Percentiles rank a stretch among this genome's conserved stretches.
These are phyloP conservation scores for Nothoprocta perdicaria DNA, from an alignment of 2,113 vertebrate species.

Conservation along the genomic window DNA sequence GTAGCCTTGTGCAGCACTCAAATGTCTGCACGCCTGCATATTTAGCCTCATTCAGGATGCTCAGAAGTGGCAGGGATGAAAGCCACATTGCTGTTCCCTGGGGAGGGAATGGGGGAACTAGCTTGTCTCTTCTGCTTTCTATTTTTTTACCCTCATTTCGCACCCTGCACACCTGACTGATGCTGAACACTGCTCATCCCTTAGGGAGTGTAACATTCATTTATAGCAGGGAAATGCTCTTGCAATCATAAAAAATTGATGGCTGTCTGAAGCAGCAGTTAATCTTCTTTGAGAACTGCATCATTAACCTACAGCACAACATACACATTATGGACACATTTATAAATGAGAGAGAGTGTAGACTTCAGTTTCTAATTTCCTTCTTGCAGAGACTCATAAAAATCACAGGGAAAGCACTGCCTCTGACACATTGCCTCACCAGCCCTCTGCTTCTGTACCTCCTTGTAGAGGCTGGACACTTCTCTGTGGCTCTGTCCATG, in stretches of 20 bases:
- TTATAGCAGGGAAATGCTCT: conserved; percentile 51
- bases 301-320: conserved; percentile 66
- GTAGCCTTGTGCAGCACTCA: neutral
- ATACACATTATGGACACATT: conserved; percentile 27
- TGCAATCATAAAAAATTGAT: conserved; percentile 64
- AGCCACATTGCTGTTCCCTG: neutral
- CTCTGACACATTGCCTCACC: neutral
- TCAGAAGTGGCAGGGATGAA: neutral
- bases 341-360: conserved; percentile 47
- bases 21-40: neutral
- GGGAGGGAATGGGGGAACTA: neutral
- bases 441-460: neutral
- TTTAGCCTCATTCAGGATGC: neutral
- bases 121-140: neutral
- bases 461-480: neutral
- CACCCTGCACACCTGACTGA: neutral
- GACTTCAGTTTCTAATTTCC: conserved; percentile 58
- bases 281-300: conserved; percentile 61
- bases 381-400: conserved; percentile 47
- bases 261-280: conserved; percentile 54
- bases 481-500: neutral
- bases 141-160: neutral
- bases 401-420: conserved; percentile 2
- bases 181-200: neutral
- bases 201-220: neutral